Evolutionary conservation across 2,113 vertebrate genomes (phyloP).

Genomic region (Rhineura floridana): DNA sequence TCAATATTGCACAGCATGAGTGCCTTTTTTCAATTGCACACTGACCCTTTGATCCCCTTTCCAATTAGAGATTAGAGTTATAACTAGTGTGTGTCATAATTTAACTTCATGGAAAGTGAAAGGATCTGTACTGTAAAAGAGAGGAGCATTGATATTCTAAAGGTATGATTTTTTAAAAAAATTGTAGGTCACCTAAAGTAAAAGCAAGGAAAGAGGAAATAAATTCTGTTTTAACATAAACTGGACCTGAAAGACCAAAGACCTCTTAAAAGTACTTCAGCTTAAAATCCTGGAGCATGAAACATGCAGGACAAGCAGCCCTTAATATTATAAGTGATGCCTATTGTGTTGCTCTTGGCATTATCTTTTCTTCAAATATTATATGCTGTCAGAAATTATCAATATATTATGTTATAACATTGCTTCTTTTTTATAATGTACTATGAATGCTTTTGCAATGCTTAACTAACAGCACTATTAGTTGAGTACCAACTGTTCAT

Average conservation of each 20-base stretch:
- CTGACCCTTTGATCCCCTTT: background rate
- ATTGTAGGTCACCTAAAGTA: background rate
- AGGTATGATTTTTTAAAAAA: background rate
- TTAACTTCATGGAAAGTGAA: background rate
- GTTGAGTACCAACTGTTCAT: background rate
- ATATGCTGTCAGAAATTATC: accelerated
- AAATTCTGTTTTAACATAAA: background rate
- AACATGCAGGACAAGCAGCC: background rate
- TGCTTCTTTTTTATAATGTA: background rate
- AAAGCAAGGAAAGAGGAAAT: background rate
- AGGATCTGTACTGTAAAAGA: background rate
- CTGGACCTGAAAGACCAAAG: background rate
- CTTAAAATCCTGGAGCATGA: background rate
- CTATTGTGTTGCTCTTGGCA: conserved; percentile 1
- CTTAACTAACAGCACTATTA: background rate
- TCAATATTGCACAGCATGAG: background rate
- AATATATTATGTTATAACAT: background rate
- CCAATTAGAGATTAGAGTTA: background rate
- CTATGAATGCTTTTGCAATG: background rate
- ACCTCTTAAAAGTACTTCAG: background rate
- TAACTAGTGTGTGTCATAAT: background rate
- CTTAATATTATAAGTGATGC: conserved; percentile 1
- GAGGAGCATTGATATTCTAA: background rate
- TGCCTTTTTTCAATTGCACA: too few relatives aligned
- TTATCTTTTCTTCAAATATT: background rate